Base-by-base conservation (phyloP, 2,797 vertebrate genomes). In the Thalassophryne amazonica region DNA sequence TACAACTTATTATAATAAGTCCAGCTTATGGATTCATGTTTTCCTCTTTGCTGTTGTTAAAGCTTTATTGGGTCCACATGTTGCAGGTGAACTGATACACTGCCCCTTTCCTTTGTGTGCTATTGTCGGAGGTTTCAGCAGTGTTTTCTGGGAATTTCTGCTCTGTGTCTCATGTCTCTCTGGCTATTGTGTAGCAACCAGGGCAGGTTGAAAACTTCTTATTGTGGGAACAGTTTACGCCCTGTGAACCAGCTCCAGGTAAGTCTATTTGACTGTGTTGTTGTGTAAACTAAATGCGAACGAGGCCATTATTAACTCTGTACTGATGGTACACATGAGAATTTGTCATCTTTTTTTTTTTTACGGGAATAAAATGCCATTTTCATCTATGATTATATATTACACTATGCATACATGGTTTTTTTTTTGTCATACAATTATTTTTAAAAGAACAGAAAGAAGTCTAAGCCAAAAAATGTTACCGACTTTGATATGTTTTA, bases 91-190 rank as follows among this genome's bases (percentile, higher is more conserved):
- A 69, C 42, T 50, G 64, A 53, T 53, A 28, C 43, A n/a, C 33
- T 37, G 32, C 41, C 55, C 41, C 2, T 0, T 39, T 27, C 36
- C 69, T 79, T 76, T 81, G 71, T 80, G 65, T 6, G 41, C 31
- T 54, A 49, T 68, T 73, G 70, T 73, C 43, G 24, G 33, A 34
- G 27, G 6, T 49, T 63, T 52, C 61, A 46, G 47, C 5, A 41
- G 56, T 24, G 37, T 48, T 73, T 65, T 51, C 66, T 78, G 61
- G 69, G 72, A 82, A 73, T 72, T 61, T 63, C 13, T 48, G 36
- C 48, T 22, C 12, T 31, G 37, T 68, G 69, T 81, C 76, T 81
- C 76, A 73, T 64, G 61, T 83, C 77, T 76, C 77, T 56, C 57
- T 11, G 29, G 49, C 71, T 46, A 76, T 83, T 85, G 71, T 82